Evolutionary conservation across 2,888 invertebrate genomes (phyloP), one percentile per base, ranked within the genome.

Genomic region (Polyommatus icarus): DNA sequence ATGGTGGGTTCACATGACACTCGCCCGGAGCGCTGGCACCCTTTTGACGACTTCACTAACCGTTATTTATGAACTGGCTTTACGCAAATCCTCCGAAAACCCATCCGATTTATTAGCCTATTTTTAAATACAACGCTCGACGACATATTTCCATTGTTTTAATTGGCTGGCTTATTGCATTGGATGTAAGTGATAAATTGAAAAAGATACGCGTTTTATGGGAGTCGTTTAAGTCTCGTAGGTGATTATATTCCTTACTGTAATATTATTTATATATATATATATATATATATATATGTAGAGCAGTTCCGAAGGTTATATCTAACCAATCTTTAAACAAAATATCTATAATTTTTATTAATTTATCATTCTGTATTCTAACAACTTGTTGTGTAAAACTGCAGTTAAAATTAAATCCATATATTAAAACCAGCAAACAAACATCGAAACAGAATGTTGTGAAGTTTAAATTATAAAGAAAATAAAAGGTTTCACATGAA

Each of bases 1-100:
- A 93, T 93, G 90, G 90, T 85, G 86, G 90, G 90, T 92, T 92
- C 91, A 91, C 92, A 93, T 92, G 93, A 90, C 91, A 92, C 88
- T 87, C 88, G 87, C 89, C 90, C 89, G 88, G 87, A 88, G 86
- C 88, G 84, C 89, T 88, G 88, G 86, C 89, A 90, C 91, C 92
- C 92, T 91, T 91, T 90, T 92, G 93, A 93, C 90, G 91, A 92
- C 92, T 93, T 91, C 90, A 92, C 92, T 93, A 92, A 91, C 91
- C 86, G 89, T 91, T 90, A 92, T 93, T 92, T 92, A 92, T 91
- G 88, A 88, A 85, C 82, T 83, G 88, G 90, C 88, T 92, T 83
- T 88, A 84, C 87, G 85, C 85, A 87, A 87, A 90, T 89, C 88
- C 88, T 85, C 77, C 80, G 78, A 83, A 82, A 81, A 90, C 75